phyloP scores from a whole-genome alignment of 1,140 invertebrate species.

The Pseudobourletiella spinata region DNA sequence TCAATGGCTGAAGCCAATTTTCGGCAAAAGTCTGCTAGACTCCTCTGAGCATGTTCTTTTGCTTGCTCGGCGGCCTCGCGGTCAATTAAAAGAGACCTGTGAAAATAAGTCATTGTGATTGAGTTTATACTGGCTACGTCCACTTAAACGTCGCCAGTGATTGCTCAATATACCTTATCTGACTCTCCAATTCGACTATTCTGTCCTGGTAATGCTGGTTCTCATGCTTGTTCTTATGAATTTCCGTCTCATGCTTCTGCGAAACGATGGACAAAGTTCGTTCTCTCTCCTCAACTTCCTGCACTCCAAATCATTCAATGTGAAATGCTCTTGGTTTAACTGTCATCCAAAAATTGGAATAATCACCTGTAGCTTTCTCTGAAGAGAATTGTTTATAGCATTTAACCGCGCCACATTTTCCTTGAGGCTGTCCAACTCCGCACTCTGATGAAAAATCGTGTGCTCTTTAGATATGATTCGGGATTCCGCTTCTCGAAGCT shows the following conservation, averaged over 20 bases:
- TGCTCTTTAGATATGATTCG: conserved; percentile 30
- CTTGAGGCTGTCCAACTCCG: conserved; percentile 58
- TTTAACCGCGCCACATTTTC: conserved; percentile 70
- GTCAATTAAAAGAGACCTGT: conserved; percentile 34
- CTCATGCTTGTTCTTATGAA: conserved; percentile 63
- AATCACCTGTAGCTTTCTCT: conserved; percentile 62
- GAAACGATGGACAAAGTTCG: conserved; percentile 53
- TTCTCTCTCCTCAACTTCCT: conserved; percentile 64
- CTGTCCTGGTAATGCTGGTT: conserved; percentile 62
- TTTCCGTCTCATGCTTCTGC: conserved; percentile 56
- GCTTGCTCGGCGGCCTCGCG: conserved; percentile 30
- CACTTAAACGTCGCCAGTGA: too few relatives aligned
- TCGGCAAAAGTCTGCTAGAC: conserved; percentile 31
- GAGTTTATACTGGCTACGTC: not conserved
- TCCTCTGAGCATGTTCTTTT: conserved; percentile 31
- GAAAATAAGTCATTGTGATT: not conserved
- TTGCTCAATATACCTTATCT: conserved; percentile 42
- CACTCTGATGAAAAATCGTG: conserved; percentile 17
- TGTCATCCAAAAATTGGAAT: too few relatives aligned
- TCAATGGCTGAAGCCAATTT: conserved; percentile 35
- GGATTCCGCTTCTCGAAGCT: conserved; percentile 31
- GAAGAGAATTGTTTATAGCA: conserved; percentile 63
- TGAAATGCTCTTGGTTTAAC: not conserved
- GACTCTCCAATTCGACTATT: conserved; percentile 62
- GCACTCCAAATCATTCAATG: conserved; percentile 9